Base-by-base conservation (phyloP, 2,113 vertebrate genomes). In the Osmerus eperlanus region DNA sequence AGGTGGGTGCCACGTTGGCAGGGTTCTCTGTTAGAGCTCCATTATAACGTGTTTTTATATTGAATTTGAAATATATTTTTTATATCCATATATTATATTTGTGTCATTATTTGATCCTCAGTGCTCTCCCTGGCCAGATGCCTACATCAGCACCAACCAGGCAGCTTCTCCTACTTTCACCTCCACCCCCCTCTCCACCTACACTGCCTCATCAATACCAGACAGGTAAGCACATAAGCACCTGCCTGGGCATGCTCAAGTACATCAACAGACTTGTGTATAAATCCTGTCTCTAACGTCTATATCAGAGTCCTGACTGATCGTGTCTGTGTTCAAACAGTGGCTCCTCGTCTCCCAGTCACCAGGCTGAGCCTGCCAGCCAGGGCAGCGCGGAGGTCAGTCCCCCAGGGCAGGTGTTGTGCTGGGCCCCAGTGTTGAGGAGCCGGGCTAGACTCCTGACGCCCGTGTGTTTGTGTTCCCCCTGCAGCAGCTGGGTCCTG, bases 341-440 rank as follows among this genome's bases (percentile, higher is more conserved):
- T 87, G 96, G 97, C 87, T 95, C 95, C 58, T 98, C 96, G 65
- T 97, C 96, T 77, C 96, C 97, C 81, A 97, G 96, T 91, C 96
- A 97, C 87, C 96, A 97, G 91, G 95, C 91, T 90, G 97, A 98
- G 78, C 90, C 91, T 80, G 89, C 84, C 75, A 83, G 86, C 86
- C 94, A 90, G 73, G 84, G 84, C 3, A 88, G 86, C 82, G 87
- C 83, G 71, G 96, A 98, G 89, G 96, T 98, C 63, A 92, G 95
- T 93, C 58, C 51, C 21, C 4, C 18, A 21, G 21, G 58, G 21
- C 18, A 12, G 21, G 58, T 9, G 58, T 18, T 18, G 19, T 18
- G 21, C 1, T 9, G 19, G 56, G 6, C 13, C 13, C 3, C 12
- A n/a, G 54, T 16, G n/a, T 56, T 15, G n/a, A n/a, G 3, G 2